Conservation (phyloP, 2,888 invertebrate species). For the Andricus quercusramuli region DNA sequence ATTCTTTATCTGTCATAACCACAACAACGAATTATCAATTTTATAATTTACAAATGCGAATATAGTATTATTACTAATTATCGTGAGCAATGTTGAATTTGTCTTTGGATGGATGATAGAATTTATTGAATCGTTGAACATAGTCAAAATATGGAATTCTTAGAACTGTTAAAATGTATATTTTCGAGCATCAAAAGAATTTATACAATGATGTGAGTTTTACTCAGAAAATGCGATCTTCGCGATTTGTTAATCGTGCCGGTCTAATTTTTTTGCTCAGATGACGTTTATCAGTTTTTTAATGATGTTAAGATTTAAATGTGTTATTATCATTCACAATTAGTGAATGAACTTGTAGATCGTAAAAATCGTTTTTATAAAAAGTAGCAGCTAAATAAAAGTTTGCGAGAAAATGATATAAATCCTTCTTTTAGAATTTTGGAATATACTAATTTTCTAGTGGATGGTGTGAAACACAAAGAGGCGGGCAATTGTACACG, state of each 20-base stretch:
- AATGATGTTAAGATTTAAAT: not conserved
- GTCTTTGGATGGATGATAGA: constrained; percentile 12
- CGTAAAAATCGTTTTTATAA: not conserved
- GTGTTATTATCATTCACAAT: constrained; percentile 1
- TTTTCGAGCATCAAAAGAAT: not conserved
- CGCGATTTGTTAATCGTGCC: constrained; percentile 13
- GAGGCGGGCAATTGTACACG: not conserved
- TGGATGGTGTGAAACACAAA: not conserved
- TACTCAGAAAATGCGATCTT: not conserved
- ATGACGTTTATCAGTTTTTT: not conserved
- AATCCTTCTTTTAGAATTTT: not conserved
- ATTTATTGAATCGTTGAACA: constrained; percentile 7
- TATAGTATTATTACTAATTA: constrained; percentile 14
- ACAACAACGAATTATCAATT: not conserved
- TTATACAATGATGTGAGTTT: not conserved
- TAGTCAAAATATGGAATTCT: not conserved
- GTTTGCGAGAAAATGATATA: not conserved
- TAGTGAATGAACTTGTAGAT: not conserved
- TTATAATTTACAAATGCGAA: not conserved
- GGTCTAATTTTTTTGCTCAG: constrained; percentile 6
- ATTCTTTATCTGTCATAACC: not conserved
- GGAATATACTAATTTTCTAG: not conserved
- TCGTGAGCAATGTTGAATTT: constrained; percentile 9
- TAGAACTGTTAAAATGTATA: not conserved
- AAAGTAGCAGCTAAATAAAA: constrained; percentile 2